These are phyloP conservation scores for Eira barbara DNA, from an alignment of 2,113 vertebrate species.

Conservation along the genomic window DNA sequence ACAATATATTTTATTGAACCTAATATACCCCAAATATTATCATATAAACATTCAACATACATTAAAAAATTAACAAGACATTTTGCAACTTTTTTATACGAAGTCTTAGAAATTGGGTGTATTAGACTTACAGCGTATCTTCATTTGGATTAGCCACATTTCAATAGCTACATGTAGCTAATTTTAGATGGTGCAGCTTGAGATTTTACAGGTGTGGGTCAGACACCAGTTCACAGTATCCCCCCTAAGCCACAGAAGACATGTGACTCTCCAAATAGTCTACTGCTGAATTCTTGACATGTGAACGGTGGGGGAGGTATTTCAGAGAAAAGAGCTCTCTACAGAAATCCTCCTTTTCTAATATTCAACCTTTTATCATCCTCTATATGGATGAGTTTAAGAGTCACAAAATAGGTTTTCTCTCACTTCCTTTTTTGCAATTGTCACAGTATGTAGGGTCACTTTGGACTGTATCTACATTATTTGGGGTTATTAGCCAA, in stretches of 20 bases:
- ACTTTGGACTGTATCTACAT: not conserved
- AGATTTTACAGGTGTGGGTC: not conserved
- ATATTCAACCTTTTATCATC: not conserved
- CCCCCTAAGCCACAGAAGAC: not conserved
- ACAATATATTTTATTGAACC: not conserved
- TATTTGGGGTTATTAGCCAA: not conserved
- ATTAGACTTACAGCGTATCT: not conserved
- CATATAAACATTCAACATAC: not conserved
- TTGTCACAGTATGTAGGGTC: not conserved
- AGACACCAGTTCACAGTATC: not conserved
- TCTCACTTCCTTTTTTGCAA: slow-evolving; percentile 15
- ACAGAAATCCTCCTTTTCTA: not conserved
- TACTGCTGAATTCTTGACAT: not conserved
- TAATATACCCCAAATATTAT: not conserved
- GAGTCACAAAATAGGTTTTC: not conserved
- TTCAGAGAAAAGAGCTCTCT: not conserved
- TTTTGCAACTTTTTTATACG: not conserved
- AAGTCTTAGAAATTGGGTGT: not conserved
- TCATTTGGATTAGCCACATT: not conserved
- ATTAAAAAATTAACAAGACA: not conserved
- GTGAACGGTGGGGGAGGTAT: not conserved
- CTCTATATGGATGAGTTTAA: not conserved
- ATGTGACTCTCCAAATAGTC: not conserved
- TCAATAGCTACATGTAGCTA: not conserved
- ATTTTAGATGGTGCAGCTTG: not conserved